These are phyloP conservation scores for Bruchidius siliquastri DNA, from an alignment of 2,888 invertebrate species.

Conservation along the genomic window DNA sequence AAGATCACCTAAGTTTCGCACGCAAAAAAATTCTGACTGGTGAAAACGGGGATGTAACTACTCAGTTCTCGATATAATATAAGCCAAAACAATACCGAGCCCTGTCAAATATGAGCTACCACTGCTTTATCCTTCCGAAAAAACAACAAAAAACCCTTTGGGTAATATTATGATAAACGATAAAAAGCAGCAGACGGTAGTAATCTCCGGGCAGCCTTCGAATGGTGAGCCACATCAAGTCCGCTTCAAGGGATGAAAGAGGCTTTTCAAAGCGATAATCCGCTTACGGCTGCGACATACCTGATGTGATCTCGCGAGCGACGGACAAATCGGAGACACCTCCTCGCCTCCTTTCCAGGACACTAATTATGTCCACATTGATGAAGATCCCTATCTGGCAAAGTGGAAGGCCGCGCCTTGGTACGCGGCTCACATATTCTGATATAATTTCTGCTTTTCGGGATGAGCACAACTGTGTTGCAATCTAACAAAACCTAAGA, in stretches of 20 bases:
- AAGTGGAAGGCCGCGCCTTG: neutral
- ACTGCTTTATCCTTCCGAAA: neutral
- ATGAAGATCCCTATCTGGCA: neutral
- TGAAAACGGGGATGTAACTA: too few relatives aligned
- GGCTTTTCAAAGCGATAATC: constrained; percentile 14
- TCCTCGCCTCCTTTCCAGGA: neutral
- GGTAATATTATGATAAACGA: constrained; percentile 31
- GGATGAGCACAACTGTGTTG: neutral
- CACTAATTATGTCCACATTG: neutral
- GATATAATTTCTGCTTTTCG: neutral
- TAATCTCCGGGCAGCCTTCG: constrained; percentile 25
- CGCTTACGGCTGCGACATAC: constrained; percentile 14
- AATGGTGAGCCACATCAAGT: constrained; percentile 22
- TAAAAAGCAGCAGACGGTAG: constrained; percentile 28
- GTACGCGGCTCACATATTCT: neutral
- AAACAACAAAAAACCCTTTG: constrained; percentile 22
- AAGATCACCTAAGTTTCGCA: too few relatives aligned
- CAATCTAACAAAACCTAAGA: too few relatives aligned
- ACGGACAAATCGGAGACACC: neutral
- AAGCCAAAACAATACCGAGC: too few relatives aligned
- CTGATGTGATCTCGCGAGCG: constrained; percentile 10
- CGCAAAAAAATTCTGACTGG: too few relatives aligned
- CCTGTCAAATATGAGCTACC: neutral
- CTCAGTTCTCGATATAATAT: too few relatives aligned
- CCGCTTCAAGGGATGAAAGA: constrained; percentile 23